Percentiles rank a stretch among this genome's conserved stretches.
These are phyloP conservation scores for Toxotes chatareus DNA, from an alignment of 2,113 vertebrate species.

Conservation along the genomic window DNA sequence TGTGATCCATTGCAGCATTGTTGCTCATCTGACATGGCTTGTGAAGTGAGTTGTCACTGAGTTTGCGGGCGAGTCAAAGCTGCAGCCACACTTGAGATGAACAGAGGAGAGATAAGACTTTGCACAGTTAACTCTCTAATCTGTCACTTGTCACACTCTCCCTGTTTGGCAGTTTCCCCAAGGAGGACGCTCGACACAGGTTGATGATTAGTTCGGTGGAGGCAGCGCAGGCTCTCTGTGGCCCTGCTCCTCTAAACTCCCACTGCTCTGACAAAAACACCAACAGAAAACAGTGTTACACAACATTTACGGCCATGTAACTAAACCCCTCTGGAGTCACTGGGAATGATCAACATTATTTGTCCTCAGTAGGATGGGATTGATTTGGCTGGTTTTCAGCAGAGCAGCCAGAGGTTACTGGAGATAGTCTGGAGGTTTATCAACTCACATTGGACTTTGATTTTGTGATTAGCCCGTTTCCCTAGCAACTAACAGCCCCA, in stretches of 20 bases:
- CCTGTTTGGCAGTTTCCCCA: slow-evolving; percentile 42
- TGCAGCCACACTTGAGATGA: slow-evolving; percentile 35
- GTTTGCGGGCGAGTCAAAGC: slow-evolving; percentile 28
- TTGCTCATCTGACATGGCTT: slow-evolving; percentile 15
- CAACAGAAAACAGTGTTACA: slow-evolving; percentile 33
- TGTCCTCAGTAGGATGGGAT: slow-evolving; percentile 38
- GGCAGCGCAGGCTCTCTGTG: neutral
- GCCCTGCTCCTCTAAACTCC: slow-evolving; percentile 11
- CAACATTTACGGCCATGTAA: slow-evolving; percentile 31
- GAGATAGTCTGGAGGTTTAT: slow-evolving; percentile 44
- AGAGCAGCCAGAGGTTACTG: slow-evolving; percentile 22
- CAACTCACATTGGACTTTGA: slow-evolving; percentile 68
- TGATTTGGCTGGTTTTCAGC: slow-evolving; percentile 23
- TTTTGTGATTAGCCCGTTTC: slow-evolving; percentile 67
- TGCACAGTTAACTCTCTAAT: slow-evolving; percentile 11
- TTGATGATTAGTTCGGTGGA: slow-evolving; percentile 48
- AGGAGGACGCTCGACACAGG: slow-evolving; percentile 30
- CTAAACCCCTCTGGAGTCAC: slow-evolving; percentile 22
- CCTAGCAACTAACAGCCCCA: slow-evolving; percentile 62
- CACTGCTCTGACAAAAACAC: slow-evolving; percentile 9
- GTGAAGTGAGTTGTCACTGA: slow-evolving; percentile 46
- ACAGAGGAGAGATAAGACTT: slow-evolving; percentile 29
- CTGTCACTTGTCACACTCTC: slow-evolving; percentile 38
- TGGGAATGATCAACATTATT: slow-evolving; percentile 32
- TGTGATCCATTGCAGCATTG: slow-evolving; percentile 16